phyloP scores from a whole-genome alignment of 2,113 vertebrate species.

The Danionella cerebrum region DNA sequence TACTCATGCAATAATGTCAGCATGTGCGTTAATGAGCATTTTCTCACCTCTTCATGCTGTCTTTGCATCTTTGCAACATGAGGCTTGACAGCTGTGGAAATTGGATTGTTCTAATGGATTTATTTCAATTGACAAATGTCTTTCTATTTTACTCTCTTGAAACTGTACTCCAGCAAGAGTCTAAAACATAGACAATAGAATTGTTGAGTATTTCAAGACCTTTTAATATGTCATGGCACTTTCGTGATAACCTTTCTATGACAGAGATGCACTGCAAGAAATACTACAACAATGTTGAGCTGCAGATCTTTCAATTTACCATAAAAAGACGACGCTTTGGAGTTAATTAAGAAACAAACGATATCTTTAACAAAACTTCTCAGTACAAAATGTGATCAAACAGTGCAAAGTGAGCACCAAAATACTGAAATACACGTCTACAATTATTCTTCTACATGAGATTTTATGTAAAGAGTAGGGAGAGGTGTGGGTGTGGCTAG shows the following conservation, averaged over 20 bases:
- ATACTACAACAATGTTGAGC: too few relatives aligned
- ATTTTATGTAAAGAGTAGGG: too few relatives aligned
- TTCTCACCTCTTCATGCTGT: neutral
- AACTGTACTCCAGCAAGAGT: neutral
- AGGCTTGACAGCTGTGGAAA: neutral
- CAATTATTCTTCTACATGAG: too few relatives aligned
- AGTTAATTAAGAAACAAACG: too few relatives aligned
- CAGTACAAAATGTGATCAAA: too few relatives aligned
- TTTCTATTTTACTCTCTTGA: neutral
- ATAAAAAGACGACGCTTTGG: too few relatives aligned
- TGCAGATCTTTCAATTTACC: too few relatives aligned
- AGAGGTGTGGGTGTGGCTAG: too few relatives aligned
- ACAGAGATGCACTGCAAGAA: neutral
- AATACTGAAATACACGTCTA: too few relatives aligned
- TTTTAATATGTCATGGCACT: neutral
- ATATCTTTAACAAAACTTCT: too few relatives aligned
- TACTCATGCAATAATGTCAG: neutral
- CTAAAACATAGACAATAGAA: neutral
- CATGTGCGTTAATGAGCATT: neutral
- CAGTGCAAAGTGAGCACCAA: too few relatives aligned
- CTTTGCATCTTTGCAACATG: neutral
- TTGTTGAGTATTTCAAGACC: neutral
- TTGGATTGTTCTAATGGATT: neutral
- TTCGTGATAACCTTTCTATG: constrained; percentile 3
- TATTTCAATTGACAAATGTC: neutral